These are phyloP conservation scores for Opisthocomus hoazin DNA, from an alignment of 2,113 vertebrate genomes.

Conservation along the genomic window DNA sequence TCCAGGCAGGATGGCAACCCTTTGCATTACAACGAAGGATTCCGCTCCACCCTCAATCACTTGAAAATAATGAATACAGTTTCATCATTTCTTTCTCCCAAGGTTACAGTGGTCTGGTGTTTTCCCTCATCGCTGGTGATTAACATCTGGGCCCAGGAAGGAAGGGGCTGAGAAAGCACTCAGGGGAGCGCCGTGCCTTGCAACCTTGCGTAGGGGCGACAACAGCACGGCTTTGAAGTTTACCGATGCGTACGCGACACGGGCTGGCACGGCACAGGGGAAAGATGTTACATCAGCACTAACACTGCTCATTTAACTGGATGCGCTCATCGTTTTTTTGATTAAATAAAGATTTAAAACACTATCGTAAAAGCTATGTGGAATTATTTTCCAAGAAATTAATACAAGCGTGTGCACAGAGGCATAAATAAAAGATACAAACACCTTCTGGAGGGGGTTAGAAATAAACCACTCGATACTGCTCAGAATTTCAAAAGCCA, in stretches of 20 bases:
- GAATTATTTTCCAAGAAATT: background rate
- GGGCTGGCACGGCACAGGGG: fast-evolving
- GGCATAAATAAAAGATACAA: background rate
- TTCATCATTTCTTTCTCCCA: slow-evolving; percentile 40
- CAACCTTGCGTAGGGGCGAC: fast-evolving
- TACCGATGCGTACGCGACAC: too few species aligned
- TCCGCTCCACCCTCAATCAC: slow-evolving; percentile 8
- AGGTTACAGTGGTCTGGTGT: background rate
- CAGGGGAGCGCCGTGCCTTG: background rate
- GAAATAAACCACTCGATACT: background rate
- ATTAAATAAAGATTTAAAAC: background rate
- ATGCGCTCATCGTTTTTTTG: fast-evolving
- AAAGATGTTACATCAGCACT: too few species aligned
- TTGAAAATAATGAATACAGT: slow-evolving; percentile 38
- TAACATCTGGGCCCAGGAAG: background rate
- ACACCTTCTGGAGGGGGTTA: fast-evolving
- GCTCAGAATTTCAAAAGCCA: slow-evolving; percentile 33
- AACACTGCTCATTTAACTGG: background rate
- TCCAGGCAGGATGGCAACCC: background rate
- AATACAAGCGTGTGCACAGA: fast-evolving
- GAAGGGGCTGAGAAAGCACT: background rate
- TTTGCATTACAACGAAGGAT: background rate
- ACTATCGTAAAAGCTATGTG: fast-evolving
- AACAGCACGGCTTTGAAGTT: background rate
- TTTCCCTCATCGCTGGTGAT: background rate